Evolutionary conservation across 2,113 vertebrate species (phyloP).

Genomic region (Halichoeres trimaculatus): DNA sequence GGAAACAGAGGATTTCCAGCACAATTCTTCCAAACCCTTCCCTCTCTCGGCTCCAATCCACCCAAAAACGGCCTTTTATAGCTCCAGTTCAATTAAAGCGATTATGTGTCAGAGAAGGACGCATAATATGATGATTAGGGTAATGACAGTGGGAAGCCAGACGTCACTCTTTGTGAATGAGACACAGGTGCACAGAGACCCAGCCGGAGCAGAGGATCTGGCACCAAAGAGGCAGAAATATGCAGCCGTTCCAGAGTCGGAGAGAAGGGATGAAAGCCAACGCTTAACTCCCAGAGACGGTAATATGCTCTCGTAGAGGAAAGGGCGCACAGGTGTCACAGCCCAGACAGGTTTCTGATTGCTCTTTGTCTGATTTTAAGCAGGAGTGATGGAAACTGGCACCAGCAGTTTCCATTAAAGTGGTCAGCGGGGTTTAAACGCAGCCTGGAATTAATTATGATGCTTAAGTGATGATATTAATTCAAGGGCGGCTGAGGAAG

Average conservation of each 20-base stretch:
- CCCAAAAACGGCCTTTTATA: constrained; percentile 42
- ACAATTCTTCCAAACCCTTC: constrained; percentile 32
- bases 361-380: constrained; percentile 33
- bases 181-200: constrained; percentile 59
- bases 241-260: background rate
- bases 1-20: constrained; percentile 35
- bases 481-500: constrained; percentile 27
- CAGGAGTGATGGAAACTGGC: constrained; percentile 22
- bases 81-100: constrained; percentile 58
- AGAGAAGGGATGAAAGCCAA: constrained; percentile 33
- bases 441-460: constrained; percentile 31
- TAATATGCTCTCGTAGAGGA: constrained; percentile 9
- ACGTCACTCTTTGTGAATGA: constrained; percentile 40
- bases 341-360: constrained; percentile 28
- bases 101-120: constrained; percentile 58
- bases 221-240: constrained; percentile 9
- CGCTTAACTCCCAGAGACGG: constrained; percentile 44
- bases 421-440: constrained; percentile 23
- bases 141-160: constrained; percentile 52
- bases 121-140: constrained; percentile 56
- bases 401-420: constrained; percentile 29
- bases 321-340: constrained; percentile 41
- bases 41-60: constrained; percentile 17
- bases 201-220: constrained; percentile 4
- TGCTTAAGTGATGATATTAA: constrained; percentile 3